Conservation (phyloP, 2,113 vertebrate species). For the Terrapene triunguis region DNA sequence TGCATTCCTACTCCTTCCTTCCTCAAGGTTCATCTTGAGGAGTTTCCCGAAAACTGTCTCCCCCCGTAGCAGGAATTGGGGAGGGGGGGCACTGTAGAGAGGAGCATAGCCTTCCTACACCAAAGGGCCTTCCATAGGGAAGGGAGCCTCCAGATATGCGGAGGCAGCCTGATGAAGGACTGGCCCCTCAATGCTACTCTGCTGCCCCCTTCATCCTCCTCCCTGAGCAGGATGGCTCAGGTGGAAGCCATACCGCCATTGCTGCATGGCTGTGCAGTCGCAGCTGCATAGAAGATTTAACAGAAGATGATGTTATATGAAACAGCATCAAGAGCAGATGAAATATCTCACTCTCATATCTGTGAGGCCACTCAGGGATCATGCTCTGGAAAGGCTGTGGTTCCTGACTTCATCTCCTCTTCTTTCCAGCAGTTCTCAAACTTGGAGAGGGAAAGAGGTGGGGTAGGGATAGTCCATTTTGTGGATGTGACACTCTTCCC, state of each 20-base stretch:
- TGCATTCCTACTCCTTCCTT: neutral
- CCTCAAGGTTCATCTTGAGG: neutral
- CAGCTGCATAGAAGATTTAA: neutral
- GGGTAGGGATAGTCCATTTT: neutral
- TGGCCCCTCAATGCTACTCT: neutral
- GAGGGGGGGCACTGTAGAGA: neutral
- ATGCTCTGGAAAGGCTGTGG: neutral
- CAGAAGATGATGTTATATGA: neutral
- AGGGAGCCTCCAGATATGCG: neutral
- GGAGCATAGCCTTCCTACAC: rapidly evolving
- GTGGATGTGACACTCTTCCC: neutral
- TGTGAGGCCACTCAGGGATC: neutral
- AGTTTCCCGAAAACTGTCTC: neutral
- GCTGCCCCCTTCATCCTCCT: neutral
- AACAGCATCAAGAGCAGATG: neutral
- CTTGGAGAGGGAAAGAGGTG: neutral
- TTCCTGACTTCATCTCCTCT: neutral
- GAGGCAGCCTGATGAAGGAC: neutral
- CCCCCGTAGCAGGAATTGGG: neutral
- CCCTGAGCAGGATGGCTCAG: neutral
- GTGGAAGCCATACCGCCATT: neutral
- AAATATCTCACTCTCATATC: neutral
- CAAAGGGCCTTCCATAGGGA: rapidly evolving
- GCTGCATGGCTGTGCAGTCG: neutral
- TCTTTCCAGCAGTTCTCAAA: neutral